Evolutionary conservation across 2,113 vertebrate genomes (phyloP).

Genomic region (Phoenicopterus ruber): DNA sequence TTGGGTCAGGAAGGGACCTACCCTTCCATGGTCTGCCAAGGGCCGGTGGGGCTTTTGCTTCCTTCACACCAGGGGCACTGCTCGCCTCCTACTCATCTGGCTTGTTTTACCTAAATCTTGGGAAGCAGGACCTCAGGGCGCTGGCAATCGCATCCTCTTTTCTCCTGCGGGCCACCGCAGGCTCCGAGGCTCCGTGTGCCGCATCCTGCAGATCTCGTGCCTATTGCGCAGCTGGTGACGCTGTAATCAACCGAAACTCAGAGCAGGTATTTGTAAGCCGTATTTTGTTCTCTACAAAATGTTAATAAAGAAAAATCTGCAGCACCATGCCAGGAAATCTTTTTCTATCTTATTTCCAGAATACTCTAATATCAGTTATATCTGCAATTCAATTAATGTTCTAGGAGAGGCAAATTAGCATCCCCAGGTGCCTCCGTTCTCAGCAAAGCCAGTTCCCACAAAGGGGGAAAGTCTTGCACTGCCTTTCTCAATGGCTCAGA

Average conservation of each 20-base stretch:
- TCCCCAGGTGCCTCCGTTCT: not conserved
- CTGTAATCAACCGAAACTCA: not conserved
- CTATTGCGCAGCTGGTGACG: not conserved
- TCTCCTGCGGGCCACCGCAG: not conserved
- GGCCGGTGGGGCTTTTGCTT: not conserved
- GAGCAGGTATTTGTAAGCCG: not conserved
- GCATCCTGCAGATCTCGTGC: not conserved
- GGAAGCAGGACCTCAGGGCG: not conserved
- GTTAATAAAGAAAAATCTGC: constrained; percentile 11
- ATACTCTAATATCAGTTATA: not conserved
- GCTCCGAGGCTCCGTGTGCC: rapidly evolving
- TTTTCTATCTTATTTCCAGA: constrained; percentile 20
- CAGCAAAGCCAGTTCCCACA: not conserved
- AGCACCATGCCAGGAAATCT: not conserved
- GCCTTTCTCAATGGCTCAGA: not conserved
- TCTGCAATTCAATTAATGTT: not conserved
- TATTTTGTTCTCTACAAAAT: not conserved
- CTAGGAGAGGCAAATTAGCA: not conserved
- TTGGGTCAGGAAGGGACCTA: not conserved
- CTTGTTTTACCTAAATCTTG: not conserved
- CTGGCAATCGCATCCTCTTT: not conserved
- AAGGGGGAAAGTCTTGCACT: not conserved
- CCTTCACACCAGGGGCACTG: not conserved
- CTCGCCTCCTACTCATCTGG: not conserved
- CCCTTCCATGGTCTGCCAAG: not conserved